Conservation (phyloP, 1,140 invertebrate genomes). For the Thrips palmi region DNA sequence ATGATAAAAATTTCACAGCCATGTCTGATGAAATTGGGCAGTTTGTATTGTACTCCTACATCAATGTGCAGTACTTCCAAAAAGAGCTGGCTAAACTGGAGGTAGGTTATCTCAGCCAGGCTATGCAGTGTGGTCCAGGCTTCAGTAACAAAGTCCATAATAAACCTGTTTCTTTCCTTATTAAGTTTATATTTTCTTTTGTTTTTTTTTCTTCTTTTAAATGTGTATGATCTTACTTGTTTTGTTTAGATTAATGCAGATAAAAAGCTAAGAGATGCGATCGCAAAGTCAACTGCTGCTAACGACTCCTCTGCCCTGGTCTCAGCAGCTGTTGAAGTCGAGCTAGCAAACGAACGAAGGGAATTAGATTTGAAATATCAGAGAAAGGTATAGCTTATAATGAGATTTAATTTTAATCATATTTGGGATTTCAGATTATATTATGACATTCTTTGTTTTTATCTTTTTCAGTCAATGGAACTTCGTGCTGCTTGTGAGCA, state of each 20-base stretch:
- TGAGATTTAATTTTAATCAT: neutral
- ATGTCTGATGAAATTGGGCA: constrained; percentile 44
- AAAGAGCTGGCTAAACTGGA: constrained; percentile 45
- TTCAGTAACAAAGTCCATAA: neutral
- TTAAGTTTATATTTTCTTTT: no score
- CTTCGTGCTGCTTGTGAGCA: constrained; percentile 45
- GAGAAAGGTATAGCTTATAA: constrained; percentile 25
- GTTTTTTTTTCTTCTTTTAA: constrained; percentile 5
- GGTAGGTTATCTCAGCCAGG: constrained; percentile 22
- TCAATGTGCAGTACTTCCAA: constrained; percentile 43
- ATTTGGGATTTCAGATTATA: neutral
- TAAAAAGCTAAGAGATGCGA: constrained; percentile 35
- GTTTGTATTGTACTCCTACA: constrained; percentile 43
- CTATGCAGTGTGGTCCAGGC: neutral
- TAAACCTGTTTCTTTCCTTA: constrained; percentile 1
- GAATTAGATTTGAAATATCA: constrained; percentile 32
- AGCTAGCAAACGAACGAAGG: constrained; percentile 32
- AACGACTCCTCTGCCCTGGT: constrained; percentile 23
- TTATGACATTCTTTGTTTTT: constrained; percentile 9
- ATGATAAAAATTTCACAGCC: constrained; percentile 40
- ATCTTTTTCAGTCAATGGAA: constrained; percentile 35
- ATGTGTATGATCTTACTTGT: neutral
- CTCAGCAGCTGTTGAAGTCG: constrained; percentile 29
- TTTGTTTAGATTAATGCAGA: constrained; percentile 37
- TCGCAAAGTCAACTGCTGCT: constrained; percentile 31